A percentile compares a stretch with the other conserved stretches of the same genome.
phyloP scores from a whole-genome alignment of 2,888 invertebrate species.

The Acleris cristana region DNA sequence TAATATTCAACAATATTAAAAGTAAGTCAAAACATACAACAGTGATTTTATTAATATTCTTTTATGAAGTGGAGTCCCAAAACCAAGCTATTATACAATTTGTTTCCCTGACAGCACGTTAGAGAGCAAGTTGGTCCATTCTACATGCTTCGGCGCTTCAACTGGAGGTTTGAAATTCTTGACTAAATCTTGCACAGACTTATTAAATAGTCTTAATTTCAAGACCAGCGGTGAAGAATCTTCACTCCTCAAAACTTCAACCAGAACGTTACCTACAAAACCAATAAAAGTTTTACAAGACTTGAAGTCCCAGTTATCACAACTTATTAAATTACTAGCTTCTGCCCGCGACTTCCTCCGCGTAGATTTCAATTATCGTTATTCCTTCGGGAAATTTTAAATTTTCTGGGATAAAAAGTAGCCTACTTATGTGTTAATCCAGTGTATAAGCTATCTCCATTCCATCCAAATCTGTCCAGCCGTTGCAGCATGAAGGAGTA shows the following conservation, averaged over 20 bases:
- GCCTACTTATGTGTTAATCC: too few relatives aligned
- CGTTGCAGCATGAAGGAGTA: too few relatives aligned
- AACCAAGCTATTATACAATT: constrained; percentile 53
- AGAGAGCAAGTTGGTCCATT: constrained; percentile 71
- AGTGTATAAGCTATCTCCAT: too few relatives aligned
- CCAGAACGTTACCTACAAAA: constrained; percentile 67
- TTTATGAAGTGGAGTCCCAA: background rate
- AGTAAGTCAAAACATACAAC: constrained; percentile 61
- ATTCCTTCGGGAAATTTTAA: too few relatives aligned
- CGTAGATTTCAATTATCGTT: too few relatives aligned
- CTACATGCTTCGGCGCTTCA: constrained; percentile 61
- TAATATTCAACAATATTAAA: constrained; percentile 69
- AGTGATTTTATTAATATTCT: constrained; percentile 45
- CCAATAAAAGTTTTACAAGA: constrained; percentile 8
- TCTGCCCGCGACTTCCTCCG: too few relatives aligned
- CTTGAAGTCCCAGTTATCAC: too few relatives aligned
- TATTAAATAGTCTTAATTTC: constrained; percentile 64
- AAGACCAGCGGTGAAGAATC: constrained; percentile 57
- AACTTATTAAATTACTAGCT: too few relatives aligned
- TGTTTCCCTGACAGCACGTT: constrained; percentile 74
- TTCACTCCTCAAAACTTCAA: constrained; percentile 59
- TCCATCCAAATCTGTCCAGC: too few relatives aligned
- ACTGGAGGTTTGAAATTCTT: constrained; percentile 69
- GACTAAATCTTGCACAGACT: constrained; percentile 65
- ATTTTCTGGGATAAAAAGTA: too few relatives aligned